These are phyloP conservation scores for Pachyramphus minor DNA, from an alignment of 2,113 vertebrate species.

Conservation along the genomic window DNA sequence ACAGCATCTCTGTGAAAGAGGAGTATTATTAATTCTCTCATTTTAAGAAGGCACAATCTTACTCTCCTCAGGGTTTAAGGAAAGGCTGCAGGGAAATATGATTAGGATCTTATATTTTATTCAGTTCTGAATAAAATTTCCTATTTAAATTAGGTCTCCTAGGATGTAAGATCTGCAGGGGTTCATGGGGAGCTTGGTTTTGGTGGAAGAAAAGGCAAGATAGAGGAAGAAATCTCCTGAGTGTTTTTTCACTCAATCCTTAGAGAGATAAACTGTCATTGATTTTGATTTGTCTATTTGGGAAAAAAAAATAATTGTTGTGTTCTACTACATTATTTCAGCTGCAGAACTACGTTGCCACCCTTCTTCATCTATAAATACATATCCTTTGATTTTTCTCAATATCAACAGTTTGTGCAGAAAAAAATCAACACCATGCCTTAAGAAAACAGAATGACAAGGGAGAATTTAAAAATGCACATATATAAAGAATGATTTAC, in stretches of 20 bases:
- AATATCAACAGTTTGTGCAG: background rate
- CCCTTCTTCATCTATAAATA: background rate
- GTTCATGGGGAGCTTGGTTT: background rate
- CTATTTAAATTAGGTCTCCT: background rate
- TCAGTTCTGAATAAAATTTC: slow-evolving; percentile 13
- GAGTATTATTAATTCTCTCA: background rate
- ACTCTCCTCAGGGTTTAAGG: background rate
- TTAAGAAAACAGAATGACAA: background rate
- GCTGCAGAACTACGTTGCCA: background rate
- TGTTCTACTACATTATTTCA: background rate
- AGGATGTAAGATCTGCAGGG: background rate
- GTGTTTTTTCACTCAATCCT: background rate
- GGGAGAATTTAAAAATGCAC: background rate
- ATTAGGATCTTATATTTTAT: background rate
- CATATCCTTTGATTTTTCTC: background rate
- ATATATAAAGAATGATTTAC: background rate
- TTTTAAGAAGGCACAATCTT: slow-evolving; percentile 6
- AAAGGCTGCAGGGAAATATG: background rate
- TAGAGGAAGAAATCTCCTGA: background rate
- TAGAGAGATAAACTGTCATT: background rate
- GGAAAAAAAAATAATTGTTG: background rate
- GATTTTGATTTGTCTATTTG: background rate
- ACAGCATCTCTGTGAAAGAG: background rate
- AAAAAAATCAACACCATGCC: background rate
- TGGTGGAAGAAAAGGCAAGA: background rate